phyloP scores from a whole-genome alignment of 2,797 vertebrate genomes.

The Sphenodon punctatus region DNA sequence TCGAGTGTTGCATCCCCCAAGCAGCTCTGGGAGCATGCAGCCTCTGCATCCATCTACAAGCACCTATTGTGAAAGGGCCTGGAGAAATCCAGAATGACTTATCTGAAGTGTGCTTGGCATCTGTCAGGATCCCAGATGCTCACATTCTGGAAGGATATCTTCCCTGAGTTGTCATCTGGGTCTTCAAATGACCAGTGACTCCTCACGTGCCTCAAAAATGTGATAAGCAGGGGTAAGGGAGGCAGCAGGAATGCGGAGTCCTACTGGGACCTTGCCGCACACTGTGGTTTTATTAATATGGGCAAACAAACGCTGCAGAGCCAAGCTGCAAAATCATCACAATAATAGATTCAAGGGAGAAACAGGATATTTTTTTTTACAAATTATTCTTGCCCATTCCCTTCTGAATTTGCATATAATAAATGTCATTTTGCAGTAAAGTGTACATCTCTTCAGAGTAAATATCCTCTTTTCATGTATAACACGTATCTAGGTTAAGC shows the following conservation, averaged over 20 bases:
- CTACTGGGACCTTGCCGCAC: background rate
- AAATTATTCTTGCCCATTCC: accelerated
- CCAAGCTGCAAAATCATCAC: background rate
- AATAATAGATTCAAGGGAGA: background rate
- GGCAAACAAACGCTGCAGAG: background rate
- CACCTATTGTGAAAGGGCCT: too few species aligned
- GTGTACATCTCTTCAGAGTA: background rate
- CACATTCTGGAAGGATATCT: background rate
- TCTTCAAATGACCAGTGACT: background rate
- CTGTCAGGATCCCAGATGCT: background rate
- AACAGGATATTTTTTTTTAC: background rate
- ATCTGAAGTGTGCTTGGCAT: background rate
- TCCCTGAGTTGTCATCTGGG: background rate
- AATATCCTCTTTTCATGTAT: background rate
- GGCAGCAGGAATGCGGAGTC: background rate
- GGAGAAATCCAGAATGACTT: background rate
- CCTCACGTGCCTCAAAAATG: background rate
- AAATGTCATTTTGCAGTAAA: background rate
- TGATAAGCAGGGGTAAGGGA: too few species aligned
- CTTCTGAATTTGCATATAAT: accelerated
- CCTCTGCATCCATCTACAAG: too few species aligned
- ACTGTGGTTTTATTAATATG: background rate
- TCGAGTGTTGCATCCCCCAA: too few species aligned
- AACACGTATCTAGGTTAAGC: background rate
- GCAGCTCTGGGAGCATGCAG: too few species aligned